Conservation (phyloP, 1,140 invertebrate genomes). For the Lineus longissimus region DNA sequence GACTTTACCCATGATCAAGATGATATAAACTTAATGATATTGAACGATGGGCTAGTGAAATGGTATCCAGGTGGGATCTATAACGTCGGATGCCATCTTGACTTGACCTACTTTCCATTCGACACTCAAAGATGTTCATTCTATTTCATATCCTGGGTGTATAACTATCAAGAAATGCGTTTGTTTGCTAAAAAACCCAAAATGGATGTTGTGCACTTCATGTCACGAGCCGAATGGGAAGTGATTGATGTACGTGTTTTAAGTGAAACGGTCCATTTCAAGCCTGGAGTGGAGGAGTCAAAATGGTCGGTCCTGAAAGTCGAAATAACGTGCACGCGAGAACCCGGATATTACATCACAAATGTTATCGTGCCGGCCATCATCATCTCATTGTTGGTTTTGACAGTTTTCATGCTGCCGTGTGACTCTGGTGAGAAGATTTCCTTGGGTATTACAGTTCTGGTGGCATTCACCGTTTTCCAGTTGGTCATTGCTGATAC, state of each 20-base stretch:
- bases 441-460: constrained; percentile 17
- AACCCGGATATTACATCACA: constrained; percentile 5
- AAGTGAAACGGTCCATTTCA: not conserved
- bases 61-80: not conserved
- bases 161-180: not conserved
- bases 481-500: constrained; percentile 19
- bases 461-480: constrained; percentile 21
- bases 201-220: not conserved
- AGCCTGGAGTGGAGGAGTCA: not conserved
- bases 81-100: not conserved
- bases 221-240: not conserved
- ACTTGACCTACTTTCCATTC: constrained; percentile 18
- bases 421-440: constrained; percentile 22
- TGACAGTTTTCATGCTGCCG: constrained; percentile 17
- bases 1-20: not conserved
- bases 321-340: not conserved
- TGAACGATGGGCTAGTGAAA: not conserved
- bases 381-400: not conserved
- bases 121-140: constrained; percentile 3
- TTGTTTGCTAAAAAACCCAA: not conserved
- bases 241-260: not conserved
- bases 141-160: constrained; percentile 1
- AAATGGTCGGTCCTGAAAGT: not conserved
- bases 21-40: not conserved
- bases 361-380: constrained; percentile 3